Evolutionary conservation across 2,888 invertebrate species (phyloP).

Genomic region (Podotricha telesiphe): DNA sequence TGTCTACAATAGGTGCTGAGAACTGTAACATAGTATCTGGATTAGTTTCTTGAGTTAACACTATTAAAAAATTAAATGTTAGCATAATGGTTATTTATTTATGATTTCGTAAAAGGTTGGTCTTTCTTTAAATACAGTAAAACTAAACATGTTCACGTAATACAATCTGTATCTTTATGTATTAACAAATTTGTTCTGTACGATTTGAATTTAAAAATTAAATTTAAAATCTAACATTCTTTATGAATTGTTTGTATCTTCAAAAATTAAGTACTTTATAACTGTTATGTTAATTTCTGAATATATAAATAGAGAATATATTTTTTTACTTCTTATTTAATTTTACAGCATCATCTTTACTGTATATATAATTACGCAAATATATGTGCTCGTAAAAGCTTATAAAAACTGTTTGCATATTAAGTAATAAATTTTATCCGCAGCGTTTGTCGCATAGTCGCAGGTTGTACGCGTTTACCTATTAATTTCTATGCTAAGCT

Average conservation of each 20-base stretch:
- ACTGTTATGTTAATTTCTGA: too few species aligned
- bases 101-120: neutral
- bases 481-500: constrained; percentile 78
- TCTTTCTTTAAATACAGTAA: neutral
- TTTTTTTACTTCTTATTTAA: neutral
- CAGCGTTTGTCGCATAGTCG: constrained; percentile 55
- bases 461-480: constrained; percentile 60
- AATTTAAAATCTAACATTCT: too few species aligned
- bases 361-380: neutral
- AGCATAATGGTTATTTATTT: neutral
- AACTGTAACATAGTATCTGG: too few species aligned
- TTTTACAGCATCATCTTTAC: too few species aligned
- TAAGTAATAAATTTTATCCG: constrained; percentile 36
- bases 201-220: neutral
- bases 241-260: neutral
- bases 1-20: too few species aligned
- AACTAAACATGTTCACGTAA: neutral
- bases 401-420: constrained; percentile 31
- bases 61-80: too few species aligned
- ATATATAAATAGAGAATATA: too few species aligned
- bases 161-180: too few species aligned
- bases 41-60: too few species aligned
- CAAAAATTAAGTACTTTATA: too few species aligned
- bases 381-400: neutral
- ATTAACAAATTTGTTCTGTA: neutral